phyloP scores from a whole-genome alignment of 1,140 invertebrate genomes.

The Eumeta japonica region DNA sequence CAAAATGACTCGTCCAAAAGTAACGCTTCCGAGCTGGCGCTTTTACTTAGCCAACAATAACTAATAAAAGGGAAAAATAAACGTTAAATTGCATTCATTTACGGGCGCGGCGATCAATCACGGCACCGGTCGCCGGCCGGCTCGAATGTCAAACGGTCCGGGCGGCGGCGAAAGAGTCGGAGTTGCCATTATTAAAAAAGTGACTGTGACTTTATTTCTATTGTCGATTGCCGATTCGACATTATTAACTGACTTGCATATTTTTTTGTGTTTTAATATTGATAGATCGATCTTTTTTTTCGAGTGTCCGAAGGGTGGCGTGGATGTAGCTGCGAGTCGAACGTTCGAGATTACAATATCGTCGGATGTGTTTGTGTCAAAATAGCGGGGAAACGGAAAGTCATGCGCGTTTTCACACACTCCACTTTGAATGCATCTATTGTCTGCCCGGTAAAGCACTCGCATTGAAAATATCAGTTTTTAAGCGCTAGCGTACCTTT shows the following conservation, averaged over 20 bases:
- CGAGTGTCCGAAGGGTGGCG: slow-evolving; percentile 20
- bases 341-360: slow-evolving; percentile 38
- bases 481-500: slow-evolving; percentile 8
- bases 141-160: slow-evolving; percentile 56
- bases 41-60: slow-evolving; percentile 35
- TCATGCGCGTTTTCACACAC: slow-evolving; percentile 32
- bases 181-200: slow-evolving; percentile 58
- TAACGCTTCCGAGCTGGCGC: slow-evolving; percentile 6
- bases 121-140: slow-evolving; percentile 51
- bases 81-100: slow-evolving; percentile 55
- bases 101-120: slow-evolving; percentile 54
- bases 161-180: slow-evolving; percentile 49
- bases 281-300: slow-evolving; percentile 54
- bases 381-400: slow-evolving; percentile 37
- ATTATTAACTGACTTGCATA: slow-evolving; percentile 58
- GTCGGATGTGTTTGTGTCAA: slow-evolving; percentile 32
- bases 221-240: slow-evolving; percentile 55
- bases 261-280: slow-evolving; percentile 58
- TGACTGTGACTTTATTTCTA: slow-evolving; percentile 58
- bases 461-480: slow-evolving; percentile 17
- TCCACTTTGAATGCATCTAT: slow-evolving; percentile 32
- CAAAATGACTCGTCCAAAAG: not conserved
- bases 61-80: slow-evolving; percentile 44
- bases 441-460: slow-evolving; percentile 20
- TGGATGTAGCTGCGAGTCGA: slow-evolving; percentile 23